Evolutionary conservation across 2,113 vertebrate genomes (phyloP).

Genomic region (Cyanoderma ruficeps): DNA sequence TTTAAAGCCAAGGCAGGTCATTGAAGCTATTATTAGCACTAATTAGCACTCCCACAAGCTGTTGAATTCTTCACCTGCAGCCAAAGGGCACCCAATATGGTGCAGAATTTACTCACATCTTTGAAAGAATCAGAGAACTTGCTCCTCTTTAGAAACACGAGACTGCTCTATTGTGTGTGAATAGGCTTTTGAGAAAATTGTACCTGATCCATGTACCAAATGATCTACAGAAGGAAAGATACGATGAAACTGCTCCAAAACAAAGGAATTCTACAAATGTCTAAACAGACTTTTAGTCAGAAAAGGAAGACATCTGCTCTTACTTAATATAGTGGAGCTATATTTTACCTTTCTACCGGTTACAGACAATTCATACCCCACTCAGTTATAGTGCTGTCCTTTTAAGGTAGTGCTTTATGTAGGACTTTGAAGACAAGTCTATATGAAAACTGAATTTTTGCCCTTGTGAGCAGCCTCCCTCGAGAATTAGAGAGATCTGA

Average conservation of each 20-base stretch:
- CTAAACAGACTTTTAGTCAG: not conserved
- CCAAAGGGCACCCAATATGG: conserved; percentile 25
- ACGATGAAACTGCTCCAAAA: not conserved
- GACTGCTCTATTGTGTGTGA: not conserved
- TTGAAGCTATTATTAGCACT: conserved; percentile 41
- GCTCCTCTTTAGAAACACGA: not conserved
- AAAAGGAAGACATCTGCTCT: not conserved
- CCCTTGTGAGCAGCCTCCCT: not conserved
- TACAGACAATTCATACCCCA: not conserved
- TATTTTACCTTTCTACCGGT: not conserved
- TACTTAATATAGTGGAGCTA: not conserved
- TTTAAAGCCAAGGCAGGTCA: conserved; percentile 53
- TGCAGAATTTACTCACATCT: conserved; percentile 1
- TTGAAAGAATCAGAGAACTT: not conserved
- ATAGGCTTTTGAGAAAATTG: not conserved
- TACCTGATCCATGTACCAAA: not conserved
- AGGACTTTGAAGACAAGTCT: not conserved
- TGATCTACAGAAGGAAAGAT: not conserved
- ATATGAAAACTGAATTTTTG: not conserved
- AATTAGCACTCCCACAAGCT: conserved; percentile 34
- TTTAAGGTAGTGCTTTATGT: not conserved
- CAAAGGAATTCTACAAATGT: not conserved
- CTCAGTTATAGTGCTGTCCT: not conserved
- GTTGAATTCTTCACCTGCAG: conserved; percentile 2
- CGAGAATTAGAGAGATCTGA: not conserved